Percentiles rank a stretch among this genome's conserved stretches.
Evolutionary conservation across 2,113 vertebrate species (phyloP).

Genomic region (Gambusia affinis): DNA sequence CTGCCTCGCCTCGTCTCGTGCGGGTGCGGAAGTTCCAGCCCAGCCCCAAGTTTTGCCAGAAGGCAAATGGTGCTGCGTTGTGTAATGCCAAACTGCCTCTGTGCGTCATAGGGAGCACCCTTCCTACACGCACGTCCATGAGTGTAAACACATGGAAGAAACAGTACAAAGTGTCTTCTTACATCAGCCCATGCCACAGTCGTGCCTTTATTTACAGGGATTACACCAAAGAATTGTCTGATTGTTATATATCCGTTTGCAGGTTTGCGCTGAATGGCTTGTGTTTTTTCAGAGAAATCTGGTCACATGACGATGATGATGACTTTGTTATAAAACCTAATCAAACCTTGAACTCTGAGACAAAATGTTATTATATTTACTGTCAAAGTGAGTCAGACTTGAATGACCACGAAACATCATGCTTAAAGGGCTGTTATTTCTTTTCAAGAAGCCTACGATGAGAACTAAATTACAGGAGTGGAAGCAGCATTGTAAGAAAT

Average conservation of each 20-base stretch:
- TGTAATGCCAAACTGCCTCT: conserved; percentile 56
- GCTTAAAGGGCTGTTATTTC: conserved; percentile 12
- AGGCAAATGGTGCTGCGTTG: conserved; percentile 45
- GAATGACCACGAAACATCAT: conserved; percentile 3
- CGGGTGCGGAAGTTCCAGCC: conserved; percentile 48
- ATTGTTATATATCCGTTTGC: conserved; percentile 23
- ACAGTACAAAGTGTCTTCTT: conserved; percentile 19
- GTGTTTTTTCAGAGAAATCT: background rate
- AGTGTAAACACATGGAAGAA: conserved; percentile 44
- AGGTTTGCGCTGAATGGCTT: background rate
- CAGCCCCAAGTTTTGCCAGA: conserved; percentile 46
- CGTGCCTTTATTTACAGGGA: conserved; percentile 50
- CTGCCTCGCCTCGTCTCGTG: conserved; percentile 50
- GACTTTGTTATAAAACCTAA: conserved; percentile 11
- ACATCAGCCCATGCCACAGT: conserved; percentile 6
- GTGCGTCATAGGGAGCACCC: conserved; percentile 73
- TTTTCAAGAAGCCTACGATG: background rate
- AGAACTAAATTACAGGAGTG: background rate
- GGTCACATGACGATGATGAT: conserved; percentile 9
- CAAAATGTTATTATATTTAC: background rate
- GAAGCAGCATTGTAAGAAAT: background rate
- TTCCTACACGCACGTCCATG: conserved; percentile 42
- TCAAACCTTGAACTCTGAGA: conserved; percentile 13
- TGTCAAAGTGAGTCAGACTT: conserved; percentile 9
- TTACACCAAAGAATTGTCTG: conserved; percentile 28